Evolutionary conservation across 37 sponge, comb jelly and placozoan genomes (phyloP).

Genomic region (Aplysina aerophoba): DNA sequence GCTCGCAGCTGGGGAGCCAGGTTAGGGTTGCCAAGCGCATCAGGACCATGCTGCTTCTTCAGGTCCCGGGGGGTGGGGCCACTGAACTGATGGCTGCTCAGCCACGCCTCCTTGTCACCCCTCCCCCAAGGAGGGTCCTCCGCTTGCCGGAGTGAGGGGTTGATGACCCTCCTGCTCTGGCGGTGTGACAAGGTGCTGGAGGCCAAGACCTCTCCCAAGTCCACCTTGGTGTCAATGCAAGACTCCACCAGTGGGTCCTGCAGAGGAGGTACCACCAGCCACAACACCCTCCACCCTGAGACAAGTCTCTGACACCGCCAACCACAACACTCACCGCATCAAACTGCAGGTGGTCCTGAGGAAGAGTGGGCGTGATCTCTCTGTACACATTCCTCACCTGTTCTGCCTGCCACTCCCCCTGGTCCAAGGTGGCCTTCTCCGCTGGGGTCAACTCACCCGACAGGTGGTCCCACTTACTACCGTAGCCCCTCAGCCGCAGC

Average conservation of each 20-base stretch:
- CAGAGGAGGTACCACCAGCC: neutral
- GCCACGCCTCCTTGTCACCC: slow-evolving; percentile 57
- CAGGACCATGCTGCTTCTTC: slow-evolving; percentile 19
- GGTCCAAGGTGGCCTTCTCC: slow-evolving; percentile 67
- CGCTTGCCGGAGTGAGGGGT: slow-evolving; percentile 43
- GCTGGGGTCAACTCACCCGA: slow-evolving; percentile 60
- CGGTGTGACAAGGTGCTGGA: slow-evolving; percentile 66
- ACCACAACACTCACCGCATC: slow-evolving; percentile 44
- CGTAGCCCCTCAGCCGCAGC: slow-evolving; percentile 56
- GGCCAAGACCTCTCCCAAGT: slow-evolving; percentile 52
- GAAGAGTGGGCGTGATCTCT: slow-evolving; percentile 71
- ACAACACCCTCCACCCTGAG: no score
- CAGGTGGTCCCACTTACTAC: slow-evolving; percentile 75
- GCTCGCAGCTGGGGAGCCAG: neutral
- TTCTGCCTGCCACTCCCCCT: slow-evolving; percentile 59
- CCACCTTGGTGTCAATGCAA: slow-evolving; percentile 29
- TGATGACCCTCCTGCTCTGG: slow-evolving; percentile 56
- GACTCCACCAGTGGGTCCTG: slow-evolving; percentile 63
- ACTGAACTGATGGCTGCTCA: slow-evolving; percentile 24
- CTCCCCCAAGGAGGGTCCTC: slow-evolving; percentile 53
- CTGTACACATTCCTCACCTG: slow-evolving; percentile 70
- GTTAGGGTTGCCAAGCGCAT: slow-evolving; percentile 3
- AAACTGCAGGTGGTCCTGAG: slow-evolving; percentile 63
- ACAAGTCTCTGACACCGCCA: no score
- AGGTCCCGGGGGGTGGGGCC: slow-evolving; percentile 4